These are phyloP conservation scores for Podotricha telesiphe DNA, from an alignment of 2,888 invertebrate species.

Conservation along the genomic window DNA sequence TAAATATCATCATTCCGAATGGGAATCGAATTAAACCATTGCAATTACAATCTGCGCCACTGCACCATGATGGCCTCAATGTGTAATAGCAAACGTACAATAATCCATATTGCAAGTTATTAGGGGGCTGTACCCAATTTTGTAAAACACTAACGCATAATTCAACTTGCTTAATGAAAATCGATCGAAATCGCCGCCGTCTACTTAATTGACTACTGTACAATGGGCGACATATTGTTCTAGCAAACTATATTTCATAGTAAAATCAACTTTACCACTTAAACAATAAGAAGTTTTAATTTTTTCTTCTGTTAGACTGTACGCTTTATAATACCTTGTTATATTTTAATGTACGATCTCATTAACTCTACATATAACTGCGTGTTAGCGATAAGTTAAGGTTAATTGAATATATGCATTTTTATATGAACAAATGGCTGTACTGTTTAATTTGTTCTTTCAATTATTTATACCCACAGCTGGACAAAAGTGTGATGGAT, in stretches of 20 bases:
- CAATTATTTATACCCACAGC: background rate
- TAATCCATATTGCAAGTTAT: slow-evolving; percentile 32
- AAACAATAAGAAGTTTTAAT: slow-evolving; percentile 16
- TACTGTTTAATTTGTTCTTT: slow-evolving; percentile 2
- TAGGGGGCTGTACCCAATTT: slow-evolving; percentile 56
- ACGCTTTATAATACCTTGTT: slow-evolving; percentile 32
- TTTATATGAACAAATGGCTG: slow-evolving; percentile 32
- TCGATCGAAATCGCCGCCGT: slow-evolving; percentile 53
- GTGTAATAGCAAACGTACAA: slow-evolving; percentile 25
- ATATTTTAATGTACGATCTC: slow-evolving; percentile 35
- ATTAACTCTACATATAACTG: slow-evolving; percentile 39
- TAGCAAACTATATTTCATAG: slow-evolving; percentile 8
- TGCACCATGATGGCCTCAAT: background rate
- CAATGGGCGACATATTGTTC: slow-evolving; percentile 30
- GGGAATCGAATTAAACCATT: background rate
- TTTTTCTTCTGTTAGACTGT: slow-evolving; percentile 7
- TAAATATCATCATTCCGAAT: too few species aligned
- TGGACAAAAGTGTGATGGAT: background rate
- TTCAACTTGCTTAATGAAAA: slow-evolving; percentile 54
- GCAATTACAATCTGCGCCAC: background rate
- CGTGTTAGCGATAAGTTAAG: slow-evolving; percentile 31
- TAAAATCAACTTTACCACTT: slow-evolving; percentile 15
- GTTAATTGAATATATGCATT: slow-evolving; percentile 35
- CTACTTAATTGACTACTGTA: slow-evolving; percentile 54
- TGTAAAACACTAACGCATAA: slow-evolving; percentile 53